phyloP scores from a whole-genome alignment of 2,113 vertebrate species.

The Cephalopholis sonnerati region DNA sequence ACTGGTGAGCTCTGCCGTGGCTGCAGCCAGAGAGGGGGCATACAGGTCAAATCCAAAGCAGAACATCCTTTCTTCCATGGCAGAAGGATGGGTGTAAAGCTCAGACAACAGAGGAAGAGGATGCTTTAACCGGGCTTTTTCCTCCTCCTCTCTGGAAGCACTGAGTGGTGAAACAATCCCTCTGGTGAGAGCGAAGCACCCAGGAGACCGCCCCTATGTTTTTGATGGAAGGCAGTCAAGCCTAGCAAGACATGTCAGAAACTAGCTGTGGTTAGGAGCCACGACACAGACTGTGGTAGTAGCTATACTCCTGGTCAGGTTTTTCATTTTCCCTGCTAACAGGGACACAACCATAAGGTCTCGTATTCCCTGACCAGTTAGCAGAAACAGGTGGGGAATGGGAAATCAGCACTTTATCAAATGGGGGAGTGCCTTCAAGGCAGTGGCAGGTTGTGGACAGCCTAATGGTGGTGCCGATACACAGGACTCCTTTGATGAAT shows the following conservation, averaged over 20 bases:
- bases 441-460: neutral
- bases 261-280: conserved; percentile 28
- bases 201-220: conserved; percentile 29
- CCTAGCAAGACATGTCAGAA: conserved; percentile 37
- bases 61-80: neutral
- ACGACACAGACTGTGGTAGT: neutral
- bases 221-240: conserved; percentile 49
- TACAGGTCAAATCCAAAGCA: neutral
- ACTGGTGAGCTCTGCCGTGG: neutral
- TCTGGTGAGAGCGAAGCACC: conserved; percentile 16
- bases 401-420: conserved; percentile 31
- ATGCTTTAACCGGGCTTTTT: neutral
- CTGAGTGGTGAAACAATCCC: conserved; percentile 36
- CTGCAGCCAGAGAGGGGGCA: neutral
- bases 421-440: neutral
- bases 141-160: neutral
- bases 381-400: conserved; percentile 6
- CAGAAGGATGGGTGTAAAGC: neutral
- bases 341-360: conserved; percentile 14
- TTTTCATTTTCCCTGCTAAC: conserved; percentile 37
- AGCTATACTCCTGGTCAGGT: conserved; percentile 6
- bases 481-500: neutral
- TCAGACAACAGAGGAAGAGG: neutral
- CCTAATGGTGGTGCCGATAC: neutral
- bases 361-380: conserved; percentile 37